These are phyloP conservation scores for Cyrtonyx montezumae DNA, from an alignment of 2,113 vertebrate species.

Conservation along the genomic window DNA sequence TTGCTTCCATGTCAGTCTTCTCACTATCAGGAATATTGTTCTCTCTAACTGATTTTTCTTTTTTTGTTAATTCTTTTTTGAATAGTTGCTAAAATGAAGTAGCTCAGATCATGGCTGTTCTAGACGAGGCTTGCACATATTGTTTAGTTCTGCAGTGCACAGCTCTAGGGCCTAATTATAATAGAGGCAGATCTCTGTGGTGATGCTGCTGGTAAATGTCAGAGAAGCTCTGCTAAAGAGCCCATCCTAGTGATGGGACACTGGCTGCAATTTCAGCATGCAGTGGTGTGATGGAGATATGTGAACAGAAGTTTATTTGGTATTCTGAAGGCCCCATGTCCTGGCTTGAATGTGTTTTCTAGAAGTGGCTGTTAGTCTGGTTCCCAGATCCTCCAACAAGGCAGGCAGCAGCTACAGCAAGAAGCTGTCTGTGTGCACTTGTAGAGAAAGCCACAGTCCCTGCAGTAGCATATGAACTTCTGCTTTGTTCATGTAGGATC, in stretches of 20 bases:
- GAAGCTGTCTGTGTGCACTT: neutral
- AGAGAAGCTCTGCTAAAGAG: neutral
- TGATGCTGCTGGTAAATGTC: neutral
- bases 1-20: neutral
- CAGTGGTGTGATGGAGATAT: neutral
- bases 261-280: neutral
- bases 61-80: neutral
- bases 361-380: neutral
- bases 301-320: accelerated
- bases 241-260: neutral
- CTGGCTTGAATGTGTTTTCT: neutral
- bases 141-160: neutral
- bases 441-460: accelerated
- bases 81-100: neutral
- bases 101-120: neutral
- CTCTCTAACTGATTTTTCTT: neutral
- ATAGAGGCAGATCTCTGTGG: neutral
- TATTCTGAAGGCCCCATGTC: neutral
- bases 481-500: neutral
- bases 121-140: neutral
- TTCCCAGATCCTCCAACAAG: neutral
- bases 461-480: accelerated
- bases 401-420: accelerated
- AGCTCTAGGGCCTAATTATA: neutral
- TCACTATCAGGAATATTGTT: neutral